These are phyloP conservation scores for Octodonta nipae DNA, from an alignment of 2,888 invertebrate species.

Conservation along the genomic window DNA sequence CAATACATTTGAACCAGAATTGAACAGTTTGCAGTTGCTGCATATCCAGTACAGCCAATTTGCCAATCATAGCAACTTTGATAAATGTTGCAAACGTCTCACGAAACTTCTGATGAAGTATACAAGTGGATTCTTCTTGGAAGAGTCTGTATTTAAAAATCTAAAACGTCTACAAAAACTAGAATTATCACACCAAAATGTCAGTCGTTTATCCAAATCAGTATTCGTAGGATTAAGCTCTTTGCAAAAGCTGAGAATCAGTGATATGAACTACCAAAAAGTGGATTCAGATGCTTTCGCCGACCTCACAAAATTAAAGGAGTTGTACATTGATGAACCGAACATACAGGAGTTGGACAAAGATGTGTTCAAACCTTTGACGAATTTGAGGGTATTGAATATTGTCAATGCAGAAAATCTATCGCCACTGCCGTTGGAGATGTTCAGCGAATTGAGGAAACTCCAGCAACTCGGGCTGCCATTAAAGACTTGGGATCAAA, in stretches of 20 bases:
- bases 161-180: neutral
- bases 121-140: neutral
- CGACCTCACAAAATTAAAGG: neutral
- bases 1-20: neutral
- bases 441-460: neutral
- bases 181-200: neutral
- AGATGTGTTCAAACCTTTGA: neutral
- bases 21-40: neutral
- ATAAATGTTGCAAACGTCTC: neutral
- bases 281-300: neutral
- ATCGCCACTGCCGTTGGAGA: neutral
- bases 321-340: neutral
- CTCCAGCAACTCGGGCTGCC: neutral
- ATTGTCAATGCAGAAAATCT: neutral
- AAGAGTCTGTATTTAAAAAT: neutral
- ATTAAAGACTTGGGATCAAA: neutral
- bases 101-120: constrained; percentile 1
- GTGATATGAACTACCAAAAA: neutral
- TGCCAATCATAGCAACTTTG: neutral
- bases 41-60: neutral
- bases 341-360: neutral
- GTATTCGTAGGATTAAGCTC: neutral
- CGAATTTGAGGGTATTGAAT: neutral
- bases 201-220: neutral
- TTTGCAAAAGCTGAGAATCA: neutral